These are phyloP conservation scores for Teleiodes luculella DNA, from an alignment of 2,888 invertebrate genomes.

Conservation along the genomic window DNA sequence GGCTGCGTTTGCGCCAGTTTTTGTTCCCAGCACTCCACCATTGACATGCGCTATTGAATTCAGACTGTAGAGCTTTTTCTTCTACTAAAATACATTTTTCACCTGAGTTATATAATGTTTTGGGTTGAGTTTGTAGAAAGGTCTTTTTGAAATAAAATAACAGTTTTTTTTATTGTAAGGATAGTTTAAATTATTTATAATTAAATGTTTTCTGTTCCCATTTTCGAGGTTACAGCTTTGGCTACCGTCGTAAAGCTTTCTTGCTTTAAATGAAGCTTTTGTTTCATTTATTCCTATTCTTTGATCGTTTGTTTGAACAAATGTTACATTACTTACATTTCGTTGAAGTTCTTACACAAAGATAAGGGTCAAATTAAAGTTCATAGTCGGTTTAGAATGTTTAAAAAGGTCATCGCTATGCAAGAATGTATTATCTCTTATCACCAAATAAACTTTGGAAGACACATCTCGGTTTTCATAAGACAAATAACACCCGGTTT, in stretches of 20 bases:
- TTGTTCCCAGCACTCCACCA: constrained; percentile 16
- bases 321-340: neutral
- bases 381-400: neutral
- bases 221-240: too few species aligned
- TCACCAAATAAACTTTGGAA: constrained; percentile 20
- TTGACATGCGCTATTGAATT: constrained; percentile 21
- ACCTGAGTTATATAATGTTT: neutral
- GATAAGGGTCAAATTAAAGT: too few species aligned
- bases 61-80: constrained; percentile 1
- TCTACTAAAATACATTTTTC: neutral
- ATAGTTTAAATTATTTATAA: too few species aligned
- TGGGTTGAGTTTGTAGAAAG: neutral
- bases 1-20: constrained; percentile 13
- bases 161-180: neutral
- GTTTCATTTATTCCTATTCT: neutral
- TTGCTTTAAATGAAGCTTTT: neutral
- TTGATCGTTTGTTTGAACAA: neutral
- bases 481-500: constrained; percentile 24
- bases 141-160: neutral
- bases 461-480: constrained; percentile 21
- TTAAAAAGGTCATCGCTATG: constrained; percentile 10
- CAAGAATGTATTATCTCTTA: constrained; percentile 13
- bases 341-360: too few species aligned
- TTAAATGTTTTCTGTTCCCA: too few species aligned
- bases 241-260: too few species aligned